Base-by-base conservation (phyloP, 2,888 invertebrate species). In the Cosmia trapezina region DNA sequence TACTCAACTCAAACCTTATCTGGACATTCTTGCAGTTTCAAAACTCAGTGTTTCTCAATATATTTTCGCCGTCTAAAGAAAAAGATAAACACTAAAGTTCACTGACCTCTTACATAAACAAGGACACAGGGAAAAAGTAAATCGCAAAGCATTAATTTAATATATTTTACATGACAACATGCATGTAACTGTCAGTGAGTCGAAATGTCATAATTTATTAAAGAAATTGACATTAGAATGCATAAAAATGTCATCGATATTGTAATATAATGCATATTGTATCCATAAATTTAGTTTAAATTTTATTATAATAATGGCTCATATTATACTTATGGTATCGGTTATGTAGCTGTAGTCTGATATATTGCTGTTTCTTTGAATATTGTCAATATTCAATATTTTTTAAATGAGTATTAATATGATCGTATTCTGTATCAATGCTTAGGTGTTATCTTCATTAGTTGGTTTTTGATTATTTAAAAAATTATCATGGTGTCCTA, bases 171-270 rank as follows among this genome's bases (percentile, higher is more conserved):
- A 57, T 57, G 57, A 22, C 67, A 73, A 70, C 64, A 59, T 45
- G 19, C 61, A 73, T 70, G 68, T 73, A 64, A 6, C 75, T 76
- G 82, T 79, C 81, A 57, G 0, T 37, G 37, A 54, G 11, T 14
- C 19, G 22, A 78, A 77, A 71, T 69, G 68, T 65, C 54, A 75
- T 75, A 71, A 80, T 75, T 75, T 83, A 73, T 77, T 69, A 66
- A 54, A 78, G 56, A 61, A 71, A 62, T 73, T 53, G 43, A 59
- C 67, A 72, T 57, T 72, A 70, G 45, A 70, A 61, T 62, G 68
- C 60, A 77, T 75, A 80, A 75, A 78, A 73, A 69, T 73, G 70
- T 71, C 77, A 68, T 73, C 62, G 56, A 74, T 77, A 80, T 83
- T 60, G 70, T 73, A 71, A 78, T 73, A 54, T 51, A 70, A 65